These are phyloP conservation scores for Harpalus rufipes DNA, from an alignment of 2,888 invertebrate genomes.

Conservation along the genomic window DNA sequence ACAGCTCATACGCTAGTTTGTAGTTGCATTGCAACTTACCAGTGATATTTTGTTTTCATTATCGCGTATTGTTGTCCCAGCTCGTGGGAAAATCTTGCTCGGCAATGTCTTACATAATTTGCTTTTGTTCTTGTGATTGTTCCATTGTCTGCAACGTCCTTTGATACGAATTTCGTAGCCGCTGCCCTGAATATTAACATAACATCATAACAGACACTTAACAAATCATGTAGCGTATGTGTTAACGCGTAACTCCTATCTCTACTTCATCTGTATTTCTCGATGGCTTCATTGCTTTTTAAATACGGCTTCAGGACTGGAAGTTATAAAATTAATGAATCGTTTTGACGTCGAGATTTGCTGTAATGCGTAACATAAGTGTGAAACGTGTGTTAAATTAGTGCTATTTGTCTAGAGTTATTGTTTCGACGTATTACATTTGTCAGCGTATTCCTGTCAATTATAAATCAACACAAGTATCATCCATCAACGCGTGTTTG, in stretches of 20 bases:
- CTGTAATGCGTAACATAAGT: slow-evolving; percentile 32
- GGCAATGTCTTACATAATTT: slow-evolving; percentile 56
- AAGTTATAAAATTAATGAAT: slow-evolving; percentile 21
- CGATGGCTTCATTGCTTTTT: slow-evolving; percentile 12
- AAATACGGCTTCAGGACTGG: background rate
- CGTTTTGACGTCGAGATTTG: background rate
- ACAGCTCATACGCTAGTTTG: background rate
- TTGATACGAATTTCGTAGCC: slow-evolving; percentile 54
- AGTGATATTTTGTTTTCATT: slow-evolving; percentile 38
- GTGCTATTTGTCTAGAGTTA: slow-evolving; percentile 30
- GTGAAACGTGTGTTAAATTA: slow-evolving; percentile 35
- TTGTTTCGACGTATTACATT: slow-evolving; percentile 19
- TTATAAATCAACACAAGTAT: slow-evolving; percentile 16
- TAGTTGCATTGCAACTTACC: background rate
- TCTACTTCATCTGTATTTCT: slow-evolving; percentile 10
- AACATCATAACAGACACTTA: slow-evolving; percentile 49
- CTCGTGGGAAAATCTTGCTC: slow-evolving; percentile 35
- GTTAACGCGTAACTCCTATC: slow-evolving; percentile 17
- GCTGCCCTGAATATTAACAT: slow-evolving; percentile 49
- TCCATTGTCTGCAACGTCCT: slow-evolving; percentile 47
- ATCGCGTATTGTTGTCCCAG: slow-evolving; percentile 24
- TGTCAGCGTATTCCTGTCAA: slow-evolving; percentile 29
- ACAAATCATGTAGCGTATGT: slow-evolving; percentile 36
- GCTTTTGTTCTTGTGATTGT: slow-evolving; percentile 56
- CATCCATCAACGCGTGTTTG: slow-evolving; percentile 22